These are phyloP conservation scores for Sebastes kiyomatsui DNA, from an alignment of 2,797 vertebrate genomes.

Conservation along the genomic window DNA sequence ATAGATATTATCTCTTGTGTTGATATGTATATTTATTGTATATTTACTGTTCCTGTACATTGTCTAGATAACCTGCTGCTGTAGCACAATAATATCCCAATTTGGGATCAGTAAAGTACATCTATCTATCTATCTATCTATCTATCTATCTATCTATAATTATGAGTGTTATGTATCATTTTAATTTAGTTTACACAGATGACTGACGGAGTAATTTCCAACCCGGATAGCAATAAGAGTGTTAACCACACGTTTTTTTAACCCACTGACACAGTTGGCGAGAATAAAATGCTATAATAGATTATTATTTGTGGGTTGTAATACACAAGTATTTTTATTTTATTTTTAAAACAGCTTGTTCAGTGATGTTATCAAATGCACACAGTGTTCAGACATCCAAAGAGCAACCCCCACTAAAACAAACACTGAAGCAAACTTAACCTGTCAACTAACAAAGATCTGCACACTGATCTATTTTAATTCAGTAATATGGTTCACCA, in stretches of 20 bases:
- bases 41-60: too few species aligned
- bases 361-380: not conserved
- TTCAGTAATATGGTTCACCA: not conserved
- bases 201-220: not conserved
- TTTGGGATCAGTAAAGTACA: too few species aligned
- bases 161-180: not conserved
- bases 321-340: not conserved
- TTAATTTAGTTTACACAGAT: not conserved
- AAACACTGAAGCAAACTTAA: slow-evolving; percentile 33
- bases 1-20: too few species aligned
- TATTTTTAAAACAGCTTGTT: not conserved
- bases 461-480: not conserved
- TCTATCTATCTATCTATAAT: not conserved
- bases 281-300: not conserved
- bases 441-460: not conserved
- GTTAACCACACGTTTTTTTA: not conserved
- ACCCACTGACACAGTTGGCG: not conserved
- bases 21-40: too few species aligned
- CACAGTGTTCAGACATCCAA: not conserved
- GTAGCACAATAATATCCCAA: too few species aligned
- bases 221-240: not conserved
- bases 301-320: not conserved
- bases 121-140: too few species aligned
- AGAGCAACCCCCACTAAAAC: not conserved
- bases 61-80: too few species aligned